Evolutionary conservation across 2,797 vertebrate genomes (phyloP).

Genomic region (Numenius phaeopus): DNA sequence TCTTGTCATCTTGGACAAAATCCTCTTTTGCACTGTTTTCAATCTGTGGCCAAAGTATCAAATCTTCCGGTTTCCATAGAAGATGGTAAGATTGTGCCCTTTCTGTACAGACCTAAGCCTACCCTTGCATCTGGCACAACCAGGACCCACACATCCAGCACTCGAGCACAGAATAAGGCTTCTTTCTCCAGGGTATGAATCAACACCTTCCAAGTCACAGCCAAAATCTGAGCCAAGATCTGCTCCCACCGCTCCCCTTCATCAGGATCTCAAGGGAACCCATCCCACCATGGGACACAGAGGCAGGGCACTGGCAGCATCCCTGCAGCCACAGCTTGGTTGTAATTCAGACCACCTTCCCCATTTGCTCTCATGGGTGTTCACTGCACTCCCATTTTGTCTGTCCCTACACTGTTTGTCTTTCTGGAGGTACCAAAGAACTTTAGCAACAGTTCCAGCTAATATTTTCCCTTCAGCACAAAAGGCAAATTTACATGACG

Average conservation of each 20-base stretch:
- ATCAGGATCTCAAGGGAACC: neutral
- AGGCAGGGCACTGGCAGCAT: neutral
- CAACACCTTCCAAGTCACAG: neutral
- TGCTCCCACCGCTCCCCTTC: neutral
- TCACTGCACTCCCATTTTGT: neutral
- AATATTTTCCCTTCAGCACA: neutral
- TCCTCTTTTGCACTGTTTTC: neutral
- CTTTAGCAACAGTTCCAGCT: neutral
- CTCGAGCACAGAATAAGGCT: neutral
- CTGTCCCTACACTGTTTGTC: neutral
- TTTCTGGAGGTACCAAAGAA: neutral
- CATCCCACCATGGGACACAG: neutral
- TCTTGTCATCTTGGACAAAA: neutral
- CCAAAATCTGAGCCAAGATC: neutral
- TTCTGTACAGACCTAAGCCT: neutral
- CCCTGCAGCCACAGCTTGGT: neutral
- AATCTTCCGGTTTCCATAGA: neutral
- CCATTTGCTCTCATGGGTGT: fast-evolving
- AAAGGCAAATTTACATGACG: neutral
- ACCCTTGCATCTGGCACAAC: neutral
- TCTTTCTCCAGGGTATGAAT: neutral
- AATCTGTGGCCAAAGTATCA: neutral
- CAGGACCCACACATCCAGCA: neutral
- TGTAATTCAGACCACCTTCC: neutral
- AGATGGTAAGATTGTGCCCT: neutral